A percentile compares a stretch with the other conserved stretches of the same genome.
These are phyloP conservation scores for Porites lobata DNA, from an alignment of 92 coral and sea anemone species.

Conservation along the genomic window DNA sequence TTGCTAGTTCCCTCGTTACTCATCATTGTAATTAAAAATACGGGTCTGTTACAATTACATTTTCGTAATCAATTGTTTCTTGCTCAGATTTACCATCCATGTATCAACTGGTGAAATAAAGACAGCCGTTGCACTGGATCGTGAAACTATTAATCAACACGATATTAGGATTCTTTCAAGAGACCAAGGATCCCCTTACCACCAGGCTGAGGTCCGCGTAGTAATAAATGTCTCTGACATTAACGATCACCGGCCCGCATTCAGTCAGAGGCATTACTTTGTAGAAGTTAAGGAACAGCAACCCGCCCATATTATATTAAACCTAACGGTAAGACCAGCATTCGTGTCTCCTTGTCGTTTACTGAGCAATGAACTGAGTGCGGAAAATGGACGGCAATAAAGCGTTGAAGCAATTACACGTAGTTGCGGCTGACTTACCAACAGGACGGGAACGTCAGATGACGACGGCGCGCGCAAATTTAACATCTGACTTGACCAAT, in stretches of 20 bases:
- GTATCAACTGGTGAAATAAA: conserved; percentile 81
- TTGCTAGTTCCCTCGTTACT: too few species aligned
- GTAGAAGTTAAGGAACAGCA: conserved; percentile 80
- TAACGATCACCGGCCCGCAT: conserved; percentile 92
- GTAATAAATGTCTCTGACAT: conserved; percentile 88
- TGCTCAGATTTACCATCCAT: conserved; percentile 78
- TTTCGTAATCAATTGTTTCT: not conserved
- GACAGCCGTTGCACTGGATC: conserved; percentile 89
- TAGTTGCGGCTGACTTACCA: too few species aligned
- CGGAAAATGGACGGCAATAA: too few species aligned
- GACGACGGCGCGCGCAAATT: too few species aligned
- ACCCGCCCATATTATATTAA: conserved; percentile 71
- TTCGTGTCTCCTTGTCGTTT: not conserved
- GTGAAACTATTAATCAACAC: conserved; percentile 81
- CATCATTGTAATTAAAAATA: too few species aligned
- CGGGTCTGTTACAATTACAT: too few species aligned
- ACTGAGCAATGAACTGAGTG: too few species aligned
- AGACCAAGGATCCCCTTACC: conserved; percentile 72
- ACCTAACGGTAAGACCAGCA: conserved; percentile 67
- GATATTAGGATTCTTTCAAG: conserved; percentile 74
- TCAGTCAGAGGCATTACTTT: conserved; percentile 88
- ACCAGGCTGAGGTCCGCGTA: conserved; percentile 75
- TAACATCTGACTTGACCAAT: too few species aligned
- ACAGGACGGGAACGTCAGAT: too few species aligned
- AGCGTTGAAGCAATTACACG: too few species aligned